Evolutionary conservation across 2,888 invertebrate species (phyloP), one percentile per base, ranked within the genome.

Genomic region (Caenorhabditis zanzibari): DNA sequence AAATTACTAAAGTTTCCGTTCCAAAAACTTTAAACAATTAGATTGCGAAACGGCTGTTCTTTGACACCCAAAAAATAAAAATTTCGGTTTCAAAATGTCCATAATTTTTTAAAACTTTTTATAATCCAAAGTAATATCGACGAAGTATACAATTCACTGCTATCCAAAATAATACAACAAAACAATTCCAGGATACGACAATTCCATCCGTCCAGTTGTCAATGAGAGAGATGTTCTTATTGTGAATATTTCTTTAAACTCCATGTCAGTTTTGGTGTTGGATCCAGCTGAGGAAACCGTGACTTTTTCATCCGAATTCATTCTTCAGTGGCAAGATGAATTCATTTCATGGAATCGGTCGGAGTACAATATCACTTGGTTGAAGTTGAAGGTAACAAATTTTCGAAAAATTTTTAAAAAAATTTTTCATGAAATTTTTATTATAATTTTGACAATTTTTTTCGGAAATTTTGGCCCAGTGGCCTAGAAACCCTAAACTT

Each of bases 201-300:
- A 75, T 14, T 44, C 82, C 0, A 80, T 86, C 35, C 79, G 86
- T 6, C 86, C 86, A 2, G 86, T 86, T 4, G 32, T 77, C 19
- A 64, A 82, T 59, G 86, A 86, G 49, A 56, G 56, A 16, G 77
- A 84, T 14, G 74, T 38, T 0, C 22, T 85, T 6, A 54, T 81
- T n/a, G 54, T 86, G 6, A 84, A 82, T 24, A 84, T 86, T 32
- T 73, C 81, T 16, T 44, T 82, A 2, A 86, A 85, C 41, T 73
- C 77, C 10, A 52, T 86, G 69, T 74, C 81, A 19, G 81, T 82
- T 28, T 26, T 82, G 19, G 61, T 68, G 0, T 41, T 82, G 0
- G 88, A 88, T 28, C 88, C 88, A 44, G 75, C 81, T 12, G 71
- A 83, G 32, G 88, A 88, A 72, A 85, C 87, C 3, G 82, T 88